Evolutionary conservation across 2,888 invertebrate species (phyloP), one percentile per base, ranked within the genome.

Genomic region (Dynastes tityus): DNA sequence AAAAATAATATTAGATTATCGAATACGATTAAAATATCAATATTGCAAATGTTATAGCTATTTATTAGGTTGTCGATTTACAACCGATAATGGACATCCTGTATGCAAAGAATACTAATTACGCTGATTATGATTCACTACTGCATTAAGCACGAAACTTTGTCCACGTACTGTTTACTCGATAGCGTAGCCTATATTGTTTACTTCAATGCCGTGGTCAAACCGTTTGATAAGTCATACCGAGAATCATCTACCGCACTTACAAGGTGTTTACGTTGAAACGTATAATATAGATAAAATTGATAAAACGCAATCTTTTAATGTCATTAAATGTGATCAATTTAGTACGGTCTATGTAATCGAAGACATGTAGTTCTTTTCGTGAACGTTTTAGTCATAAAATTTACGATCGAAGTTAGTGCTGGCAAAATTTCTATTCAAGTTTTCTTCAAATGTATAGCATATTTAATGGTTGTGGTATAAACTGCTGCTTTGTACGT

Each of bases 21-120:
- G 22, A 6, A 58, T 16, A 22, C 55, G 16, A 58, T 58, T 58
- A 58, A 8, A 22, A 58, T 37, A 37, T 5, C 45, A 45, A 6
- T 45, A 45, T 11, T 45, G 11, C 2, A 11, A 45, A 8, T 8
- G 2, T 8, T 45, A 45, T 45, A 2, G 45, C 45, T 11, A 45
- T 45, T 45, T 45, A 22, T 58, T 58, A 58, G 55, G 55, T 58
- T 58, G 16, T 58, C 16, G 55, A 58, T 58, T 58, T 1, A 3
- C 22, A 58, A 22, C 8, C 55, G 55, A 58, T 58, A 58, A 58
- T 58, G 22, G 22, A 58, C 55, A 58, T 58, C 55, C 55, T 58
- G 55, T 58, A 22, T 22, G 55, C 55, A 58, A 58, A 58, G 55
- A 58, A 58, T 58, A 58, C 8, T 16, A 58, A 58, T 58, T 58